phyloP scores from a whole-genome alignment of 1,140 invertebrate genomes.

The Oscheius sp. region DNA sequence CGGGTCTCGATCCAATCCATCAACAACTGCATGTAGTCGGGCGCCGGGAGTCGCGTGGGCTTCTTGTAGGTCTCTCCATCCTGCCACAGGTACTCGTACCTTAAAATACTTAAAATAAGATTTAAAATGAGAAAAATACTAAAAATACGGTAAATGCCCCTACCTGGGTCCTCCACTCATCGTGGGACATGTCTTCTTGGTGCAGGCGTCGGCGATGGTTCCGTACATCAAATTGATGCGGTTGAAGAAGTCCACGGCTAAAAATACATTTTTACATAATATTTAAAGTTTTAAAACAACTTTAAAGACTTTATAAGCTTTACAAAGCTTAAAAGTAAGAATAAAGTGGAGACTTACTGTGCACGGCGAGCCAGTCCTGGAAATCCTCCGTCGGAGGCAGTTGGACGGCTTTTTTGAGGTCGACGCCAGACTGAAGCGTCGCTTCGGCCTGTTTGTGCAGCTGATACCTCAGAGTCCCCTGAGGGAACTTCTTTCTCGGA shows the following conservation, averaged over 20 bases:
- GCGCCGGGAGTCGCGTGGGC: slow-evolving; percentile 80
- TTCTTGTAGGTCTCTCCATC: slow-evolving; percentile 82
- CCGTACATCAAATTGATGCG: slow-evolving; percentile 86
- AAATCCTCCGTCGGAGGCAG: slow-evolving; percentile 81
- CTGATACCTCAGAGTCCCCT: slow-evolving; percentile 84
- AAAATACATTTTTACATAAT: slow-evolving; percentile 43
- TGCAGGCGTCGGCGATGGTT: slow-evolving; percentile 83
- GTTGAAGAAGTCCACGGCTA: slow-evolving; percentile 94
- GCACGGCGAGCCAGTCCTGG: slow-evolving; percentile 91
- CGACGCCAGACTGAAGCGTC: slow-evolving; percentile 86
- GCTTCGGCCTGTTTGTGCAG: slow-evolving; percentile 90
- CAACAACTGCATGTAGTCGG: slow-evolving; percentile 78
- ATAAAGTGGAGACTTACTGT: slow-evolving; percentile 69
- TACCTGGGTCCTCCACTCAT: slow-evolving; percentile 78
- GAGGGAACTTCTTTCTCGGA: slow-evolving; percentile 84
- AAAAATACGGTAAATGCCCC: slow-evolving; percentile 40
- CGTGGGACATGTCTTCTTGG: slow-evolving; percentile 78
- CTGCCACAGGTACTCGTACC: slow-evolving; percentile 89
- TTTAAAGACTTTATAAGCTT: slow-evolving; percentile 29
- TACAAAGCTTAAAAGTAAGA: not conserved
- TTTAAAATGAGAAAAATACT: not conserved
- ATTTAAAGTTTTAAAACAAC: slow-evolving; percentile 8
- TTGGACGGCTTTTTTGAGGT: slow-evolving; percentile 79
- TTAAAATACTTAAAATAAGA: slow-evolving; percentile 38
- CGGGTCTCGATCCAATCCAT: slow-evolving; percentile 93